phyloP scores from a whole-genome alignment of 2,113 vertebrate species.

The Loxodonta africana region DNA sequence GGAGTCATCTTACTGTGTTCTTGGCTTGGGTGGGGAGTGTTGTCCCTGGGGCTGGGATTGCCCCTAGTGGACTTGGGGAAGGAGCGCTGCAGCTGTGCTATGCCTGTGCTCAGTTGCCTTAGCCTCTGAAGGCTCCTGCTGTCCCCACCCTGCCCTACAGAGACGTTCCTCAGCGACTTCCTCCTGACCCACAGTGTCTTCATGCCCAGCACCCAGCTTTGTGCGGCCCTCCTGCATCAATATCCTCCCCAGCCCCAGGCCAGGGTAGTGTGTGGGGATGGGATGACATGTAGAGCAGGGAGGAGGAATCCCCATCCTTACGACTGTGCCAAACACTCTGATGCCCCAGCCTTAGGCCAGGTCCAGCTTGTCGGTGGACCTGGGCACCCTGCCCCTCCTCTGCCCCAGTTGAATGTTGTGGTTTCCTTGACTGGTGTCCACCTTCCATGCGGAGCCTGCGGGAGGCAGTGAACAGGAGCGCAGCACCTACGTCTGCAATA shows the following conservation, averaged over 20 bases:
- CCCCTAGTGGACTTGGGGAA: not conserved
- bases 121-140: not conserved
- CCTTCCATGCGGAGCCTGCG: slow-evolving; percentile 91
- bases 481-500: slow-evolving; percentile 90
- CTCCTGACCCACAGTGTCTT: slow-evolving; percentile 95
- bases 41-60: not conserved
- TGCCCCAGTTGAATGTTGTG: accelerated
- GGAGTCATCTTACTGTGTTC: not conserved
- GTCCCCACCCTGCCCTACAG: slow-evolving; percentile 82
- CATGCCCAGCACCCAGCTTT: slow-evolving; percentile 95
- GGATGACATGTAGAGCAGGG: not conserved
- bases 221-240: slow-evolving; percentile 93
- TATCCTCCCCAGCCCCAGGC: slow-evolving; percentile 89
- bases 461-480: slow-evolving; percentile 94
- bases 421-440: slow-evolving; percentile 91
- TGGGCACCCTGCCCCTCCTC: not conserved
- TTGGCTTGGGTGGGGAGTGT: not conserved
- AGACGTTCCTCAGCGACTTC: slow-evolving; percentile 94
- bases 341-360: not conserved
- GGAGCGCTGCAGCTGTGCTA: not conserved
- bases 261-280: not conserved
- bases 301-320: not conserved
- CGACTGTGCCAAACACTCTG: not conserved
- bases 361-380: no score
- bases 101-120: not conserved